phyloP scores from a whole-genome alignment of 2,888 invertebrate species.

The Hypselothyrea guttata region DNA sequence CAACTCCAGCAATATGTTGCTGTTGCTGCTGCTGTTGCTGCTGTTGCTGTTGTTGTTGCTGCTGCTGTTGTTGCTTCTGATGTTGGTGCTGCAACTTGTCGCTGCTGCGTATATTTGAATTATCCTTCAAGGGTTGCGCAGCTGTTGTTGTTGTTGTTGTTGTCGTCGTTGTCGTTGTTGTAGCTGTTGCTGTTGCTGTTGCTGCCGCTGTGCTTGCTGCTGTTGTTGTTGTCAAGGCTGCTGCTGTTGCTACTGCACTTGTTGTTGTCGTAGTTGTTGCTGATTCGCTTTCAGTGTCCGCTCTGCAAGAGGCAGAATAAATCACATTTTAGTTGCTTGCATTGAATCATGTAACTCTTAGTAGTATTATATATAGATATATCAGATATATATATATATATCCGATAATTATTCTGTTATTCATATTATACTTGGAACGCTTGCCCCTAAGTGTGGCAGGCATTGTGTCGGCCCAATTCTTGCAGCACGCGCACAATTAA shows the following conservation, averaged over 20 bases:
- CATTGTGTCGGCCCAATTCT: conserved; percentile 40
- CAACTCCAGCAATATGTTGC: conserved; percentile 61
- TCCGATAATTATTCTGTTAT: no score
- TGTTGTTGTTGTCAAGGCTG: conserved; percentile 21
- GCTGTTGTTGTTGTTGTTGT: conserved; percentile 51
- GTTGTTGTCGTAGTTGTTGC: conserved; percentile 48
- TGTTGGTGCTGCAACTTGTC: conserved; percentile 74
- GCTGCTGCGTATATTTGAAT: conserved; percentile 79
- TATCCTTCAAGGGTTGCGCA: conserved; percentile 80
- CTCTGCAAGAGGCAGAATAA: conserved; percentile 52
- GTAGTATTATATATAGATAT: conserved; percentile 7
- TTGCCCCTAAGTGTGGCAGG: conserved; percentile 45
- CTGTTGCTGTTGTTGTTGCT: conserved; percentile 42
- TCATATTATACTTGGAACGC: conserved; percentile 50
- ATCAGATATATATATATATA: conserved; percentile 3
- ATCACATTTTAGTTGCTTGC: no score
- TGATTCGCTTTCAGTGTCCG: conserved; percentile 78
- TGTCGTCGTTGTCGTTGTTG: conserved; percentile 24
- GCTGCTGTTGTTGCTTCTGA: conserved; percentile 67
- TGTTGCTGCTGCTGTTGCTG: conserved; percentile 44
- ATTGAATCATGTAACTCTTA: no score
- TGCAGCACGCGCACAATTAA: conserved; percentile 10
- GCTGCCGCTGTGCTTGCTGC: conserved; percentile 11
- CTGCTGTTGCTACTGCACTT: conserved; percentile 34
- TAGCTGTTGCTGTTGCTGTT: conserved; percentile 16